Base-by-base conservation (phyloP, 2,888 invertebrate genomes). In the Torymus aiolomorphi region DNA sequence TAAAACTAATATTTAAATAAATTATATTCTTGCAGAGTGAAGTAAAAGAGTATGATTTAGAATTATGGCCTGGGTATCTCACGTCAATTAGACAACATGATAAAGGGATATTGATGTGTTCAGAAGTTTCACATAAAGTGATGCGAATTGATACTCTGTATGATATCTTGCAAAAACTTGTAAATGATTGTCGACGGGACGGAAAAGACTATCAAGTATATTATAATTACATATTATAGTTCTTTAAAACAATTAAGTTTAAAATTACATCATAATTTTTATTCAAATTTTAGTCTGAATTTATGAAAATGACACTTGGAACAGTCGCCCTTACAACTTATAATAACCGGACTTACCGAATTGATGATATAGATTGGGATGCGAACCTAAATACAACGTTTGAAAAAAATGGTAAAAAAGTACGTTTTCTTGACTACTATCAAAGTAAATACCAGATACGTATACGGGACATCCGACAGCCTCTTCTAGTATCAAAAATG, bases 51-150 rank as follows among this genome's bases (percentile, higher is more conserved):
- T 92, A 92, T 82, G 92, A 91, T 67, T 86, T 96, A 14, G 94
- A 95, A 86, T 89, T 96, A 0, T 96, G 96, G 95, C 96, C 96
- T 0, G 96, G 96, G 0, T 96, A 95, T 84, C 92, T 94, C 31
- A 96, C 97, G 0, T 94, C 96, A 0, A 96, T 97, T 42, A 93
- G 96, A 0, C 95, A 96, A 82, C 95, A 95, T 87, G 97, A 97
- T 87, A 90, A 92, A 0, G 91, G 93, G 0, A 92, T 97, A 13
- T 89, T 97, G 13, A 91, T 97, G 91, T 95, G 95, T 61, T 92
- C 94, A 0, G 97, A 97, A 88, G 93, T 97, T 0, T 91, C 94
- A 0, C 96, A 96, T 87, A 97, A 97, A 91, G 94, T 97, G 0
- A 93, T 97, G 91, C 92, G 97, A 0, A 92, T 93, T 59, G 95